These are phyloP conservation scores for Drosophila repleta DNA, from an alignment of 1,140 invertebrate genomes.

Conservation along the genomic window DNA sequence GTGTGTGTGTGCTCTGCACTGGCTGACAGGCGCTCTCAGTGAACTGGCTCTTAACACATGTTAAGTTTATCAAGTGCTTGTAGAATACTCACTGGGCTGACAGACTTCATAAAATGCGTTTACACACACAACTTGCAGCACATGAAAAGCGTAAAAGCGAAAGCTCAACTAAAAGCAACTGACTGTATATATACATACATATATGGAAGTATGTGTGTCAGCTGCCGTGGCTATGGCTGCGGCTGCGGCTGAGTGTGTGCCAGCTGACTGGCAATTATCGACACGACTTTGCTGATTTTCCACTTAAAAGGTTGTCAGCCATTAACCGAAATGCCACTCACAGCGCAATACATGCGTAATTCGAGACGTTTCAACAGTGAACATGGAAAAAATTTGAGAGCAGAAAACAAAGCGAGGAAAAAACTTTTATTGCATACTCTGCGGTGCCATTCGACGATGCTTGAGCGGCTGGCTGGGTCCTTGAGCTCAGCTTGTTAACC, in stretches of 20 bases:
- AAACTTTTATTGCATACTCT: conserved; percentile 40
- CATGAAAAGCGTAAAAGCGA: conserved; percentile 45
- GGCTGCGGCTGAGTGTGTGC: neutral
- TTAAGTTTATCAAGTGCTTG: conserved; percentile 63
- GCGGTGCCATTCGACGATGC: conserved; percentile 11
- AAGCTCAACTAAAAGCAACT: conserved; percentile 11
- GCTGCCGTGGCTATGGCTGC: neutral
- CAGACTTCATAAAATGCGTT: conserved; percentile 46
- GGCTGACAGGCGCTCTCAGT: neutral
- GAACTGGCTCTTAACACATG: conserved; percentile 34
- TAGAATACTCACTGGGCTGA: conserved; percentile 38
- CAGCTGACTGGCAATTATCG: conserved; percentile 47
- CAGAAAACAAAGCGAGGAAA: neutral
- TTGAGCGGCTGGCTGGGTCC: conserved; percentile 6
- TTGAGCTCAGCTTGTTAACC: conserved; percentile 35
- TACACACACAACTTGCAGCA: conserved; percentile 16
- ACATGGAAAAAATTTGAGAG: conserved; percentile 11
- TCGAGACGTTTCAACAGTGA: conserved; percentile 41
- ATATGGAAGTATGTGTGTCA: neutral
- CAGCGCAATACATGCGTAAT: conserved; percentile 32
- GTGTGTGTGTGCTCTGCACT: conserved; percentile 6
- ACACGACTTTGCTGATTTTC: conserved; percentile 42
- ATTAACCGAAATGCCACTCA: conserved; percentile 47
- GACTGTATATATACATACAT: neutral
- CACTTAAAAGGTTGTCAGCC: conserved; percentile 45